Evolutionary conservation across 2,888 invertebrate genomes (phyloP).

Genomic region (Lissonota sp.): DNA sequence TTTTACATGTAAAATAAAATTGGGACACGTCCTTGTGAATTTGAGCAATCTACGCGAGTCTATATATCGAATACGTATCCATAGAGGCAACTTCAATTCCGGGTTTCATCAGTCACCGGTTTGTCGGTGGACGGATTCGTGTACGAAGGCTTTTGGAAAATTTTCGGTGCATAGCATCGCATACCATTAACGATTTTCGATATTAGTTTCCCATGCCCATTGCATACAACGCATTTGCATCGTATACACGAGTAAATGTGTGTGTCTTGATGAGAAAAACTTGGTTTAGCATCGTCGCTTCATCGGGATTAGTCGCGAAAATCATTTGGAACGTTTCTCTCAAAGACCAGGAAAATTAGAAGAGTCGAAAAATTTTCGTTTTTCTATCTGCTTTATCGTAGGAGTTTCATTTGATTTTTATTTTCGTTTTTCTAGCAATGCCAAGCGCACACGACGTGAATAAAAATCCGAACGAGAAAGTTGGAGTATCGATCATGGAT

Average conservation of each 20-base stretch:
- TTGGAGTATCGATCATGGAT: neutral
- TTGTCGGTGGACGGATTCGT: neutral
- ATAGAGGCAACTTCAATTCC: slow-evolving; percentile 9
- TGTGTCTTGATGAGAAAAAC: slow-evolving; percentile 15
- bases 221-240: slow-evolving; percentile 2
- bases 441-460: slow-evolving; percentile 17
- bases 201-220: slow-evolving; percentile 31
- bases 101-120: slow-evolving; percentile 20
- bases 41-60: neutral
- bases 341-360: neutral
- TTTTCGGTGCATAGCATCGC: slow-evolving; percentile 25
- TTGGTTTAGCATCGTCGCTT: neutral
- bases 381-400: too few species aligned
- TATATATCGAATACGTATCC: neutral
- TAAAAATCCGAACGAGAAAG: slow-evolving; percentile 1
- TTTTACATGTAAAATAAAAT: neutral
- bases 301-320: slow-evolving; percentile 20
- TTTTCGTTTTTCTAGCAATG: neutral
- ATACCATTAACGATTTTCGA: slow-evolving; percentile 61
- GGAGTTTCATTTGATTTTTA: neutral
- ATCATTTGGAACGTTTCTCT: slow-evolving; percentile 1
- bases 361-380: neutral
- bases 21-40: neutral
- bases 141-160: neutral
- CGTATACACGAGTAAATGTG: slow-evolving; percentile 6